Evolutionary conservation across 2,888 invertebrate genomes (phyloP).

Genomic region (Steinernema carpocapsae): DNA sequence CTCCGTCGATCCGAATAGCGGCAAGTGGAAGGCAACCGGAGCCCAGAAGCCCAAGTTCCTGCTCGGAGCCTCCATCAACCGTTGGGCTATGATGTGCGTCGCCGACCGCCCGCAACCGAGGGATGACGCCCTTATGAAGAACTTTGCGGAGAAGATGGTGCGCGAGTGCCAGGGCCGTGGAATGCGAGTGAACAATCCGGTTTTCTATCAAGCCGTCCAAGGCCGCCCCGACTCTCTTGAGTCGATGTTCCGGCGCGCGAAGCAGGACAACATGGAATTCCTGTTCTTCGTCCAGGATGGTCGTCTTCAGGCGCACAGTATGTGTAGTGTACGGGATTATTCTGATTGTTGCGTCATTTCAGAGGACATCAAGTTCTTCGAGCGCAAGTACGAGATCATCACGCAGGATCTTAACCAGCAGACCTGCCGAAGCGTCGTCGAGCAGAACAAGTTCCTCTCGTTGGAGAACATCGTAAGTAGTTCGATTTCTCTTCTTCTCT

Average conservation of each 20-base stretch:
- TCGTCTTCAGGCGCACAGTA: constrained; percentile 34
- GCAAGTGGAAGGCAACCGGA: background rate
- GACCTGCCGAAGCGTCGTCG: constrained; percentile 3
- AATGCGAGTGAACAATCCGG: background rate
- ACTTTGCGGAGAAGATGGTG: background rate
- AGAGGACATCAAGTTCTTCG: constrained; percentile 39
- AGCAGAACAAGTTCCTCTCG: constrained; percentile 24
- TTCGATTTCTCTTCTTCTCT: background rate
- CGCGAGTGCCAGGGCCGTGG: background rate
- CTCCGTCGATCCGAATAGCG: background rate
- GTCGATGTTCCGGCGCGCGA: background rate
- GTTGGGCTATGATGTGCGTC: background rate
- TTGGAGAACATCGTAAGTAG: constrained; percentile 30
- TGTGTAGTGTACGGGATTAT: no score
- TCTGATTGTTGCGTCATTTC: background rate
- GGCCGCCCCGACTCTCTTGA: background rate
- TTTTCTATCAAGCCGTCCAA: background rate
- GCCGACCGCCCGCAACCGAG: background rate
- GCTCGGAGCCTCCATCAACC: background rate
- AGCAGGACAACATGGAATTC: background rate
- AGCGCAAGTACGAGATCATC: constrained; percentile 28
- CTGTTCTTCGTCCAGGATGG: constrained; percentile 31
- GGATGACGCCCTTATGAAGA: background rate
- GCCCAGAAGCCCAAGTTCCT: constrained; percentile 2
- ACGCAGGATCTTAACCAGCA: constrained; percentile 34